Evolutionary conservation across 2,888 invertebrate genomes (phyloP).

Genomic region (Ophioninae sp.): DNA sequence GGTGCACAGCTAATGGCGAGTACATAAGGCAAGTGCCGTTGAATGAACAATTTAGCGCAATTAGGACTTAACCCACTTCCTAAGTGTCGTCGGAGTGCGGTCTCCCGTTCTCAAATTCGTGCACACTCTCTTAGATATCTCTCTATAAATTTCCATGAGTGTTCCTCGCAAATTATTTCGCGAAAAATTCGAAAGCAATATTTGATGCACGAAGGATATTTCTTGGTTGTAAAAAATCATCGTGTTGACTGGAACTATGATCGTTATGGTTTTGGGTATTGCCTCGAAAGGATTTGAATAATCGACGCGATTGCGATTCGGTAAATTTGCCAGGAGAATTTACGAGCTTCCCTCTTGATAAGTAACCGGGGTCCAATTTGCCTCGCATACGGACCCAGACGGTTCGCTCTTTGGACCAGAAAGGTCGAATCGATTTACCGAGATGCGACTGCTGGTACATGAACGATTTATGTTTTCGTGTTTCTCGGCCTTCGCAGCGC

Average conservation of each 20-base stretch:
- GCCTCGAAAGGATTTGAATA: constrained; percentile 8
- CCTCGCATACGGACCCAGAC: not conserved
- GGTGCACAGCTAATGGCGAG: constrained; percentile 68
- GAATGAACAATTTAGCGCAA: constrained; percentile 77
- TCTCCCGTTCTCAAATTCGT: constrained; percentile 50
- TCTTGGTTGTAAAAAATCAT: not conserved
- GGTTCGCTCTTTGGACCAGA: not conserved
- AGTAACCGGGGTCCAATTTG: constrained; percentile 21
- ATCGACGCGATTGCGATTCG: constrained; percentile 29
- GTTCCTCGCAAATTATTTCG: not conserved
- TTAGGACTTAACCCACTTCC: constrained; percentile 77
- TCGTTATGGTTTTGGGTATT: not conserved
- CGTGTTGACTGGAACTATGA: not conserved
- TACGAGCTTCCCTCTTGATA: constrained; percentile 20
- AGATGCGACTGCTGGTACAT: not conserved
- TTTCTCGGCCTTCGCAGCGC: not conserved
- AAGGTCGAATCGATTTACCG: not conserved
- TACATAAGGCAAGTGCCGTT: constrained; percentile 72
- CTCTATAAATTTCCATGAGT: not conserved
- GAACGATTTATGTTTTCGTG: not conserved
- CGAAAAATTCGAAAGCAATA: too few species aligned
- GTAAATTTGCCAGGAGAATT: constrained; percentile 17
- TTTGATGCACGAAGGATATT: not conserved
- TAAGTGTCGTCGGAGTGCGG: constrained; percentile 57
- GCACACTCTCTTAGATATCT: constrained; percentile 16